Evolutionary conservation across 2,888 invertebrate genomes (phyloP).

Genomic region (Himalopsyche tibetana): DNA sequence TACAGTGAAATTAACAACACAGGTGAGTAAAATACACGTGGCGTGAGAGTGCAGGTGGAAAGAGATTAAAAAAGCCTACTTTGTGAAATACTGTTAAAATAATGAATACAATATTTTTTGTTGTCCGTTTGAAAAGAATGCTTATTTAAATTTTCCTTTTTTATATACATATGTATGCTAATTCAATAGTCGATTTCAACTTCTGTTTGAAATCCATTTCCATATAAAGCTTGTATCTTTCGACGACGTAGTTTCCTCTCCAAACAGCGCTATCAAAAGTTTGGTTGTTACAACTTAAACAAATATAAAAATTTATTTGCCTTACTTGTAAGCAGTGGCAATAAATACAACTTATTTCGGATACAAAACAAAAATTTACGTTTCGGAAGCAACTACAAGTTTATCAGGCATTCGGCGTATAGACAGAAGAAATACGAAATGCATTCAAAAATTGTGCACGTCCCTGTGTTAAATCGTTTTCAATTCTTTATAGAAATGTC

Average conservation of each 20-base stretch:
- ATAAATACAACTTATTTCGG: slow-evolving; percentile 1
- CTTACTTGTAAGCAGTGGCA: not conserved
- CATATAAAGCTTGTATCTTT: not conserved
- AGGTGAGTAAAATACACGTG: no score
- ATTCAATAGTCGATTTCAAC: not conserved
- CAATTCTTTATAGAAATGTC: slow-evolving; percentile 47
- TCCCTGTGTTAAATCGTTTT: slow-evolving; percentile 11
- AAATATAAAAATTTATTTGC: slow-evolving; percentile 20
- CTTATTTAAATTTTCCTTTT: no score
- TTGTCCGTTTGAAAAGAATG: no score
- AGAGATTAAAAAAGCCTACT: no score
- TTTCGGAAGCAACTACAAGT: not conserved
- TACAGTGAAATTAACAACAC: no score
- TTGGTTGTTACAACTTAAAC: not conserved
- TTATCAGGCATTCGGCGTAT: not conserved
- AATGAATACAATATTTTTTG: no score
- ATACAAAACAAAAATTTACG: slow-evolving; percentile 18
- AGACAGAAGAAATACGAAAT: not conserved
- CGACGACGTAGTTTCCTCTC: not conserved
- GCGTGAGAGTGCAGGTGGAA: no score
- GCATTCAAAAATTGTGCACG: slow-evolving; percentile 23
- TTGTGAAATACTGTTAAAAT: no score
- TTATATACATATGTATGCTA: not conserved
- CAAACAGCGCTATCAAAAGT: not conserved
- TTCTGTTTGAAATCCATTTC: not conserved